phyloP scores from a whole-genome alignment of 2,113 vertebrate species.

The Blennius ocellaris region DNA sequence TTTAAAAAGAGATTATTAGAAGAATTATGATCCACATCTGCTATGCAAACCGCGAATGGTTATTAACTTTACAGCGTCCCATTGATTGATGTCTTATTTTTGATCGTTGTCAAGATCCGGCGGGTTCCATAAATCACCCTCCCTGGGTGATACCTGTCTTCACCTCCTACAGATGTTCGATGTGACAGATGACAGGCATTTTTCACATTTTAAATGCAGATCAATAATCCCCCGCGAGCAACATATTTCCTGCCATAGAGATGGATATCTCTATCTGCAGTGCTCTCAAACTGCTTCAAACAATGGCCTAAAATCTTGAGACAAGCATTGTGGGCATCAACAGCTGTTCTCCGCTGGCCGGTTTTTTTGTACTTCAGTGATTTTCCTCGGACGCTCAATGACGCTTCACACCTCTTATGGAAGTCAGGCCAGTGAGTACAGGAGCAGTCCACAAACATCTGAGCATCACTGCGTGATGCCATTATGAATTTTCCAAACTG shows the following conservation, averaged over 20 bases:
- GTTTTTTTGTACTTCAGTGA: constrained; percentile 7
- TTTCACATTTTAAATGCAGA: constrained; percentile 19
- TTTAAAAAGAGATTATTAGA: not conserved
- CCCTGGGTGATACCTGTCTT: not conserved
- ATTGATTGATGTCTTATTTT: constrained; percentile 18
- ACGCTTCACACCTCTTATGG: not conserved
- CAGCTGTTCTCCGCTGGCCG: constrained; percentile 1
- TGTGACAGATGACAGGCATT: constrained; percentile 4
- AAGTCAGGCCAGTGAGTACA: constrained; percentile 20
- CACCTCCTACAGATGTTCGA: not conserved
- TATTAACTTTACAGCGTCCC: constrained; percentile 1
- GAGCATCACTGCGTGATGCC: not conserved
- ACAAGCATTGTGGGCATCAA: constrained; percentile 6
- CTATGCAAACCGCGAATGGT: constrained; percentile 10
- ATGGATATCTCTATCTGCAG: not conserved
- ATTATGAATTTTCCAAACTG: not conserved
- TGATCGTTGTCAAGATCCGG: constrained; percentile 8
- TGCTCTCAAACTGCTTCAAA: constrained; percentile 2
- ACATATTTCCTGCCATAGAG: constrained; percentile 7
- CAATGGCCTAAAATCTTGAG: not conserved
- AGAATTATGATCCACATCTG: constrained; percentile 10
- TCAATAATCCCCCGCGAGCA: constrained; percentile 31
- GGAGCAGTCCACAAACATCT: constrained; percentile 3
- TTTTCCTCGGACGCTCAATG: constrained; percentile 11
- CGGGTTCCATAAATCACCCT: constrained; percentile 6